These are phyloP conservation scores for Aethes cnicana DNA, from an alignment of 2,888 invertebrate species.

Conservation along the genomic window DNA sequence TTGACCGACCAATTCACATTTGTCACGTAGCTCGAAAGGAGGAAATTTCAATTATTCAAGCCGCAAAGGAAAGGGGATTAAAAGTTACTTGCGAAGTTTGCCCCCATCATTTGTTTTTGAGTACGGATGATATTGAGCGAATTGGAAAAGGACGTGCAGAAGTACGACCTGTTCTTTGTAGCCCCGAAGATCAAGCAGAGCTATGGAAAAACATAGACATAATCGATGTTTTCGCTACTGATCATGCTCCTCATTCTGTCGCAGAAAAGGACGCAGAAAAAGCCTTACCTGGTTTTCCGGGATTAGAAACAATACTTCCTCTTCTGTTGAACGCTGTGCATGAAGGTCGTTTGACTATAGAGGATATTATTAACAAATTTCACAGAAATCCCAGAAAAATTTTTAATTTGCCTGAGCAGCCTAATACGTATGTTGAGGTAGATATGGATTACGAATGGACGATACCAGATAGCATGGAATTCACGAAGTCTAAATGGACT, in stretches of 20 bases:
- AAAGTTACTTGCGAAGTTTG: slow-evolving; percentile 99
- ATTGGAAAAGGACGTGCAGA: slow-evolving; percentile 88
- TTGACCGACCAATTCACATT: slow-evolving; percentile 95
- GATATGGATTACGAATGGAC: slow-evolving; percentile 96
- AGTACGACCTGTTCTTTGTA: slow-evolving; percentile 93
- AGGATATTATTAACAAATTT: slow-evolving; percentile 95
- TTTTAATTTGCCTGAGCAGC: slow-evolving; percentile 97
- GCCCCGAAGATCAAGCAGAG: slow-evolving; percentile 95
- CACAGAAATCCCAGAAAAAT: slow-evolving; percentile 96
- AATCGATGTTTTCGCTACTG: slow-evolving; percentile 99
- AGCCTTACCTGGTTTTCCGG: slow-evolving; percentile 97
- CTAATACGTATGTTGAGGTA: slow-evolving; percentile 97
- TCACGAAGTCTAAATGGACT: slow-evolving; percentile 97
- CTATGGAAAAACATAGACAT: slow-evolving; percentile 98
- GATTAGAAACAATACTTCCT: slow-evolving; percentile 98
- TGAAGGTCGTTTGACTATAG: slow-evolving; percentile 92
- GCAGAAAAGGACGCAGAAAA: slow-evolving; percentile 92
- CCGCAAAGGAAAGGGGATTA: slow-evolving; percentile 94
- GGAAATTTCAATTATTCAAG: slow-evolving; percentile 94
- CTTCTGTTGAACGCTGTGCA: slow-evolving; percentile 96
- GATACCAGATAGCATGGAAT: slow-evolving; percentile 90
- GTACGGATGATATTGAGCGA: slow-evolving; percentile 87
- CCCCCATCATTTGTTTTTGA: slow-evolving; percentile 98
- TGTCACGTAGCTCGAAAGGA: slow-evolving; percentile 98
- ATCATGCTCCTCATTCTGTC: slow-evolving; percentile 98